Percentiles rank a stretch among this genome's conserved stretches.
Conservation (phyloP, 2,797 vertebrate genomes). For the Steatocranus sp. region DNA sequence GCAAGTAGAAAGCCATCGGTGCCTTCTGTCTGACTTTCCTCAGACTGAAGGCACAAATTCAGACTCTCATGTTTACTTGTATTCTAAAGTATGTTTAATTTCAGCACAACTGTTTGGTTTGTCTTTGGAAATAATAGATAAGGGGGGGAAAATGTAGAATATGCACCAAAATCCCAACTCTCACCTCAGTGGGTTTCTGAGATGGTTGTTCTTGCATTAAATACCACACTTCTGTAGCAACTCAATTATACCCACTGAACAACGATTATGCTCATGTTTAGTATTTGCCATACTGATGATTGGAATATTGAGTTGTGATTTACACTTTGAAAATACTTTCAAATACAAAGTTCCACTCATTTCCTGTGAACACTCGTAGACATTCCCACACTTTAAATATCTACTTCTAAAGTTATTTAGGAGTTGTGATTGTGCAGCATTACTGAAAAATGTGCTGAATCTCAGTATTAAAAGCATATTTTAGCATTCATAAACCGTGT, state of each 20-base stretch:
- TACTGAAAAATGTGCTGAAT: background rate
- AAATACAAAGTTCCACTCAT: background rate
- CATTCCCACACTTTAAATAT: background rate
- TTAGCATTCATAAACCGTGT: background rate
- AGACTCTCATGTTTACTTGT: background rate
- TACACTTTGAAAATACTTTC: background rate
- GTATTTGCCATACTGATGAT: background rate
- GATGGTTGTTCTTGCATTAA: background rate
- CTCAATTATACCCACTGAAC: background rate
- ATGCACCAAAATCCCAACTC: background rate
- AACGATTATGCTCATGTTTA: background rate
- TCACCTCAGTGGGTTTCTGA: background rate
- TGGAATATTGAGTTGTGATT: background rate
- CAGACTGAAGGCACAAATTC: constrained; percentile 2
- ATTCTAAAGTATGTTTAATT: background rate
- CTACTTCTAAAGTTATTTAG: background rate
- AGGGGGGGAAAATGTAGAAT: background rate
- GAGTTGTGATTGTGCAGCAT: background rate
- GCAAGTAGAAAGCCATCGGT: background rate
- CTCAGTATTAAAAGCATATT: background rate
- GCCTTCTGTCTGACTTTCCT: background rate
- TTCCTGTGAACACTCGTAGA: background rate
- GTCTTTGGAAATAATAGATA: background rate
- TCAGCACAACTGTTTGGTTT: background rate
- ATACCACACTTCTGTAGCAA: background rate